phyloP scores from a whole-genome alignment of 2,888 invertebrate species.

The Scaptomyza parva region DNA sequence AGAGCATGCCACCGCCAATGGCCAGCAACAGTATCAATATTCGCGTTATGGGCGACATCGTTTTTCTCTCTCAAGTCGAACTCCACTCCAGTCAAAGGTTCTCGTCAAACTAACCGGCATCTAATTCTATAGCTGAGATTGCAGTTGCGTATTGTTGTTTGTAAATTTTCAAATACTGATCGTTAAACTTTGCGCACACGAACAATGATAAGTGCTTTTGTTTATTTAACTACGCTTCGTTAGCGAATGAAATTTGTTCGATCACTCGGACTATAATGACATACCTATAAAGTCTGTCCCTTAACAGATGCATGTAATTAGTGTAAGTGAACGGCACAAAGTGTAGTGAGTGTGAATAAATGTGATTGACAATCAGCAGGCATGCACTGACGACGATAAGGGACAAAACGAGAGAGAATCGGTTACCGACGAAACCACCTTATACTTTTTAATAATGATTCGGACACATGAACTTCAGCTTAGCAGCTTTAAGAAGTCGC shows the following conservation, averaged over 20 bases:
- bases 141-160: slow-evolving; percentile 3
- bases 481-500: slow-evolving; percentile 10
- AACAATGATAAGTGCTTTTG: slow-evolving; percentile 51
- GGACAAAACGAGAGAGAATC: too few relatives aligned
- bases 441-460: too few relatives aligned
- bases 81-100: slow-evolving; percentile 30
- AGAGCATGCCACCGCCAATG: slow-evolving; percentile 68
- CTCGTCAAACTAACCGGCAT: slow-evolving; percentile 24
- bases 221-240: slow-evolving; percentile 8
- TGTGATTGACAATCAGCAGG: too few relatives aligned
- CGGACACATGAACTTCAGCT: slow-evolving; percentile 9
- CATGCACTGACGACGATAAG: too few relatives aligned
- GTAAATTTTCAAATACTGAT: slow-evolving; percentile 2
- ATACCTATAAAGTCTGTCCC: too few relatives aligned
- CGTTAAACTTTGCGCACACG: slow-evolving; percentile 36
- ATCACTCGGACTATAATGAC: too few relatives aligned
- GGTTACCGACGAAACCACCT: too few relatives aligned
- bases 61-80: background rate
- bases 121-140: slow-evolving; percentile 41
- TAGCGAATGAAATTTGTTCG: background rate
- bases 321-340: too few relatives aligned
- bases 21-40: slow-evolving; percentile 72
- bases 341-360: too few relatives aligned
- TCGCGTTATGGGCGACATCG: slow-evolving; percentile 66
- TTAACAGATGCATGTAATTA: too few relatives aligned